A percentile compares a stretch with the other conserved stretches of the same genome.
Evolutionary conservation across 2,113 vertebrate species (phyloP).

Genomic region (Microcebus griseorufus): DNA sequence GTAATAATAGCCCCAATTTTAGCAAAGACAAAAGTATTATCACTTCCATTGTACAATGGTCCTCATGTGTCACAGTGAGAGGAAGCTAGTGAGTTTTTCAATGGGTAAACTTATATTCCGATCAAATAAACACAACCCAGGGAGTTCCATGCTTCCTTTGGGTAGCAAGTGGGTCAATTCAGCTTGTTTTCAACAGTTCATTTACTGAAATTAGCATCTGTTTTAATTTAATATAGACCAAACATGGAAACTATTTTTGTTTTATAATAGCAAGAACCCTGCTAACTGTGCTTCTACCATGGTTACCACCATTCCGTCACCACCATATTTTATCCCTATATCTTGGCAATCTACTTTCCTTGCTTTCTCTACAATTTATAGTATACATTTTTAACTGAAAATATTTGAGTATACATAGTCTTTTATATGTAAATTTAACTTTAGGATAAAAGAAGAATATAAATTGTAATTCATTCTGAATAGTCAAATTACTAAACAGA

Average conservation of each 20-base stretch:
- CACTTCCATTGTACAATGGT: not conserved
- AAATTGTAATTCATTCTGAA: not conserved
- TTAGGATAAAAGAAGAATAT: not conserved
- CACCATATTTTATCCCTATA: not conserved
- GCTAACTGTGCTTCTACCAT: not conserved
- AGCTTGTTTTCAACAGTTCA: not conserved
- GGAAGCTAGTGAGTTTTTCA: not conserved
- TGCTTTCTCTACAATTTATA: not conserved
- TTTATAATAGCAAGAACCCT: not conserved
- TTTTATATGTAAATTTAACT: not conserved
- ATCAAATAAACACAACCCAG: not conserved
- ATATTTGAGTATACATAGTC: not conserved
- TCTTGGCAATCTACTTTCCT: not conserved
- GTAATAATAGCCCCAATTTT: not conserved
- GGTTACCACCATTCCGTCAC: not conserved
- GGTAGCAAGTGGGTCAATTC: not conserved
- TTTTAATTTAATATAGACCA: not conserved
- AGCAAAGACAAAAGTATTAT: not conserved
- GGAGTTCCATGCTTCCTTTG: not conserved
- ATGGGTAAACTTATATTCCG: not conserved
- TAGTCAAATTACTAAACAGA: not conserved
- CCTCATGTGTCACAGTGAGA: not conserved
- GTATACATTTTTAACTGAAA: constrained; percentile 29
- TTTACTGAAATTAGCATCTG: not conserved
- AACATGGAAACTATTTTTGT: not conserved